These are phyloP conservation scores for Homalodisca vitripennis DNA, from an alignment of 1,140 invertebrate species.

Conservation along the genomic window DNA sequence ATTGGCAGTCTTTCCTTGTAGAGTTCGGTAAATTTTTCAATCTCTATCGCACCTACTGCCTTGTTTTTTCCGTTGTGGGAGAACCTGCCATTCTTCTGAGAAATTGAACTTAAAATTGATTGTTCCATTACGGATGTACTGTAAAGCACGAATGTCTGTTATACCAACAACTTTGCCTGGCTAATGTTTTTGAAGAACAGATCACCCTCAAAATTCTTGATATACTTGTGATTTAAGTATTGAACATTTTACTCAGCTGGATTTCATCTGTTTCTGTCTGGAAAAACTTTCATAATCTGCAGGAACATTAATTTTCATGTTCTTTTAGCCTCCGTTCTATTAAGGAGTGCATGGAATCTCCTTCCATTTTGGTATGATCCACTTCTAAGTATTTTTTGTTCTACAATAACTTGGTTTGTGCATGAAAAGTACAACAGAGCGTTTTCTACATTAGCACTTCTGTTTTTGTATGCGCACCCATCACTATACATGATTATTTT, in stretches of 20 bases:
- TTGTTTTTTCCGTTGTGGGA: too few relatives aligned
- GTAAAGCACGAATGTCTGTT: constrained; percentile 32
- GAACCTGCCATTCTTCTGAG: too few relatives aligned
- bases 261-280: constrained; percentile 26
- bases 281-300: constrained; percentile 32
- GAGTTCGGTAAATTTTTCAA: neutral
- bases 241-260: constrained; percentile 31
- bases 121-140: constrained; percentile 33
- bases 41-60: too few relatives aligned
- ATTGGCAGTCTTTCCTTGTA: constrained; percentile 29
- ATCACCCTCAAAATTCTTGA: too few relatives aligned
- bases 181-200: constrained; percentile 29
- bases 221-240: constrained; percentile 32
- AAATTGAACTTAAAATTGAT: too few relatives aligned
- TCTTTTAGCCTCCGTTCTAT: constrained; percentile 35
- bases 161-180: constrained; percentile 32
- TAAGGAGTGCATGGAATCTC: constrained; percentile 46
- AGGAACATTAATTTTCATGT: constrained; percentile 35
- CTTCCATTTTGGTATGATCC: constrained; percentile 50
- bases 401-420: too few relatives aligned
- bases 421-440: too few relatives aligned
- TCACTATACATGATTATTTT: too few relatives aligned
- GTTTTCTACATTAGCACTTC: too few relatives aligned
- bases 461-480: too few relatives aligned
- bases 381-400: too few relatives aligned